Conservation (phyloP, 2,888 invertebrate genomes). For the Heliothis peltigera region DNA sequence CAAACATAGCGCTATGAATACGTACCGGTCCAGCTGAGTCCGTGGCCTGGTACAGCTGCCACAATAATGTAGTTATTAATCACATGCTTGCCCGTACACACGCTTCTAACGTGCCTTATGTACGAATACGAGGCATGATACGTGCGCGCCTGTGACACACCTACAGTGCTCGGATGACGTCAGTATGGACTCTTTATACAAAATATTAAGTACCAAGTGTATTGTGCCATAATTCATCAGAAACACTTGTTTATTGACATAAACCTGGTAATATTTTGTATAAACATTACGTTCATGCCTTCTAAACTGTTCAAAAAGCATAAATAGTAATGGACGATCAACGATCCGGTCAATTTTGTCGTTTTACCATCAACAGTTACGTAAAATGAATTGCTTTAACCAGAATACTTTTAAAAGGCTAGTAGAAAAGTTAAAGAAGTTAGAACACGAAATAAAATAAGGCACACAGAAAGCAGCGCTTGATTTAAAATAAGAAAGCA, state of each 20-base stretch:
- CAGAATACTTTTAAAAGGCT: background rate
- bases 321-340: background rate
- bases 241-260: background rate
- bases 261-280: constrained; percentile 47
- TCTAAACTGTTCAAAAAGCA: constrained; percentile 21
- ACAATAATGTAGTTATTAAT: constrained; percentile 86
- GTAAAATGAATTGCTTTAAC: background rate
- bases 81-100: constrained; percentile 68
- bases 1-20: constrained; percentile 69
- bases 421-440: constrained; percentile 15
- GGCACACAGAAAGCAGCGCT: constrained; percentile 56
- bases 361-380: background rate
- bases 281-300: constrained; percentile 11
- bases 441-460: constrained; percentile 28
- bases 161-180: constrained; percentile 43
- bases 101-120: constrained; percentile 54
- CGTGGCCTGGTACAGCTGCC: constrained; percentile 90
- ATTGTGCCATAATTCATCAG: constrained; percentile 4
- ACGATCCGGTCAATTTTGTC: constrained; percentile 1
- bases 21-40: constrained; percentile 86
- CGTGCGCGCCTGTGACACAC: constrained; percentile 29
- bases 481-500: constrained; percentile 37
- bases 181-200: constrained; percentile 42
- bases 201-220: constrained; percentile 49
- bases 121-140: constrained; percentile 48